Evolutionary conservation across 2,888 invertebrate genomes (phyloP).

Genomic region (Metopia argyrocephala): DNA sequence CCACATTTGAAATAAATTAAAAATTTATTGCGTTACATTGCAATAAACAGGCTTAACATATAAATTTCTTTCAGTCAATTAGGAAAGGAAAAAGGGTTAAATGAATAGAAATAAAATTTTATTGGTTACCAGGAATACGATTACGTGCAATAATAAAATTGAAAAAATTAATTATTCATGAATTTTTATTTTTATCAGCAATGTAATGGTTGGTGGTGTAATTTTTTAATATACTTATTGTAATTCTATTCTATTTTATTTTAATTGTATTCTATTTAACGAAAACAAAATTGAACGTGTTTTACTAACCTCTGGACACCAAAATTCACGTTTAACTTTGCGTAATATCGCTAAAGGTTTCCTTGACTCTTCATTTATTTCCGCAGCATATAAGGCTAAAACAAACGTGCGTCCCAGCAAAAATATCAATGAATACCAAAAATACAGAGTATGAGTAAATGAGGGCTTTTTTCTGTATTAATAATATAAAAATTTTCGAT

Average conservation of each 20-base stretch:
- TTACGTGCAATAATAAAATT: too few species aligned
- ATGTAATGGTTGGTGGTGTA: too few species aligned
- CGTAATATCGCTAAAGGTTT: constrained; percentile 78
- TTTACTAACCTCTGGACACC: constrained; percentile 78
- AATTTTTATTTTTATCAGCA: too few species aligned
- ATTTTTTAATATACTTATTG: too few species aligned
- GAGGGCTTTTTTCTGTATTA: constrained; percentile 75
- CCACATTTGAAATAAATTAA: too few species aligned
- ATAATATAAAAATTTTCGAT: not conserved
- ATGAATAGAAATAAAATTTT: too few species aligned
- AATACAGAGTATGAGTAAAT: constrained; percentile 79
- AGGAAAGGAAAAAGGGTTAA: too few species aligned
- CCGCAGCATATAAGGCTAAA: constrained; percentile 80
- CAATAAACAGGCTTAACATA: too few species aligned
- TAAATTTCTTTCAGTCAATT: too few species aligned
- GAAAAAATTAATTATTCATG: too few species aligned
- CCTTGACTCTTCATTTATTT: constrained; percentile 80
- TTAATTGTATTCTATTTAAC: not conserved
- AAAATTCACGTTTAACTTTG: constrained; percentile 77
- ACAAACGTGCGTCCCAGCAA: constrained; percentile 80
- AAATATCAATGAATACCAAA: constrained; percentile 81
- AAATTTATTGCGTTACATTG: too few species aligned
- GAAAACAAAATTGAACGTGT: not conserved
- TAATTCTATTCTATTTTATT: not conserved
- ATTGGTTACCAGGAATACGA: too few species aligned